Evolutionary conservation across 2,888 invertebrate genomes (phyloP).

Genomic region (Osmoderma eremita): DNA sequence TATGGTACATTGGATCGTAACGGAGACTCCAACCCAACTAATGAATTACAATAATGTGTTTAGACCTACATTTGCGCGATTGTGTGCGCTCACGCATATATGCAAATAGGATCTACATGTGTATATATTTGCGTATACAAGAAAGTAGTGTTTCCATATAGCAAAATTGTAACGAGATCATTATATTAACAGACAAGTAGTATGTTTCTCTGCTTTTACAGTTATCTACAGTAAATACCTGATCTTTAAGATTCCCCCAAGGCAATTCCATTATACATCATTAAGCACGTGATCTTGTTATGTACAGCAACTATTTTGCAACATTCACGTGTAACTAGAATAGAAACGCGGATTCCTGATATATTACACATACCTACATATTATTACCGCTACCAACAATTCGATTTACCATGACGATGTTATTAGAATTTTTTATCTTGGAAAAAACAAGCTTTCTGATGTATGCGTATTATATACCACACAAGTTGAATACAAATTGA

Average conservation of each 20-base stretch:
- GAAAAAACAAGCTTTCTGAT: too few relatives aligned
- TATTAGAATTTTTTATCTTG: too few relatives aligned
- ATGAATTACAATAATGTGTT: too few relatives aligned
- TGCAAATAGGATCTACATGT: background rate
- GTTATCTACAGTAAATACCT: slow-evolving; percentile 25
- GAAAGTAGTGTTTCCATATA: background rate
- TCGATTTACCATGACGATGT: too few relatives aligned
- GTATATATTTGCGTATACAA: background rate
- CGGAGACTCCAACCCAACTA: too few relatives aligned
- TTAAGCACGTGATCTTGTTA: slow-evolving; percentile 28
- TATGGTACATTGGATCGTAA: too few relatives aligned
- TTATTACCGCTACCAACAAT: too few relatives aligned
- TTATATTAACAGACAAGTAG: slow-evolving; percentile 4
- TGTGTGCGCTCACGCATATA: background rate
- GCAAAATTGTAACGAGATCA: slow-evolving; percentile 4
- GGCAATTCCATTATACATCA: slow-evolving; percentile 13
- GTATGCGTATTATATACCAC: too few relatives aligned
- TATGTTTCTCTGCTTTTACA: slow-evolving; percentile 14
- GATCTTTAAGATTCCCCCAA: slow-evolving; percentile 25
- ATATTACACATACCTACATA: too few relatives aligned
- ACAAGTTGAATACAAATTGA: too few relatives aligned
- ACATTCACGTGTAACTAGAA: slow-evolving; percentile 22
- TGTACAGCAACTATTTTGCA: slow-evolving; percentile 3
- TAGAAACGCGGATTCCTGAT: too few relatives aligned
- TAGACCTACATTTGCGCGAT: too few relatives aligned